phyloP scores from a whole-genome alignment of 2,113 vertebrate genomes.

The Lasiurus cinereus region DNA sequence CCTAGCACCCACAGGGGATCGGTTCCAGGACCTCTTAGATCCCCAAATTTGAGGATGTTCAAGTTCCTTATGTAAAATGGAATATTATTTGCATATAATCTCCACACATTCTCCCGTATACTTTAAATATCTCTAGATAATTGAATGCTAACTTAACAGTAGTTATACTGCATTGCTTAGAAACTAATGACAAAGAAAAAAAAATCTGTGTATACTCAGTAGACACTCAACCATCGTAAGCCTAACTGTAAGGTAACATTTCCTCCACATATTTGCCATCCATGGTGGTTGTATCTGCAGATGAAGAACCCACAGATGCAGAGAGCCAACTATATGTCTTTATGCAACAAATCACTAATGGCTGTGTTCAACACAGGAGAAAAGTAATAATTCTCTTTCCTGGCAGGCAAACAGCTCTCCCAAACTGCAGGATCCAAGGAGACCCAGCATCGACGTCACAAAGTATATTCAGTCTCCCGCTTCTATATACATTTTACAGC shows the following conservation, averaged over 20 bases:
- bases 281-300: not conserved
- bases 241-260: not conserved
- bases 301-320: not conserved
- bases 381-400: not conserved
- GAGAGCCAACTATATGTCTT: not conserved
- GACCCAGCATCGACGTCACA: fast-evolving
- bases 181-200: not conserved
- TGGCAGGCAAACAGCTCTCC: not conserved
- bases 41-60: not conserved
- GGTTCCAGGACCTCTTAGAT: not conserved
- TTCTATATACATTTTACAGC: not conserved
- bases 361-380: not conserved
- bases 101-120: not conserved
- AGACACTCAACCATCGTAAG: no score
- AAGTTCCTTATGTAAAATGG: not conserved
- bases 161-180: no score
- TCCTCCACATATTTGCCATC: not conserved
- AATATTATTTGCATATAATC: not conserved
- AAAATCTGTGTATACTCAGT: not conserved
- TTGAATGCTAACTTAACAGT: not conserved
- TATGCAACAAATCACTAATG: not conserved
- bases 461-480: no score
- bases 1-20: not conserved
- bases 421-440: not conserved
- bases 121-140: not conserved